Conservation (phyloP, 1,140 invertebrate species). For the Thaumatotibia leucotreta region DNA sequence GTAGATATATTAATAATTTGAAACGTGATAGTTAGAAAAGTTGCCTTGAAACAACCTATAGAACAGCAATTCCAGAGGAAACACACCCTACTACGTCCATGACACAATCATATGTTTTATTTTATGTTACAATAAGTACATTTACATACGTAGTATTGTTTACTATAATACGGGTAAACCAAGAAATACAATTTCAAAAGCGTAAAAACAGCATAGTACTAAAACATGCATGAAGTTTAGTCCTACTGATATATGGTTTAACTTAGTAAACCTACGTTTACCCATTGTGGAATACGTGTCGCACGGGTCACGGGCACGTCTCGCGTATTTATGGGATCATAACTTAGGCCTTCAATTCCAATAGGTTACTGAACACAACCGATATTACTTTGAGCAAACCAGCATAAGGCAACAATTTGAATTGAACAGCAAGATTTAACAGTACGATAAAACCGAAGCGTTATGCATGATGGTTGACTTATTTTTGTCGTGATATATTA, state of each 20-base stretch:
- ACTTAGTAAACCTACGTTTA: not conserved
- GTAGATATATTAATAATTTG: too few species aligned
- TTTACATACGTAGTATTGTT: not conserved
- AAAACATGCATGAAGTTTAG: not conserved
- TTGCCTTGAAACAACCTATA: too few species aligned
- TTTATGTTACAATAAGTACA: not conserved
- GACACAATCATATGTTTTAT: not conserved
- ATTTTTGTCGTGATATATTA: too few species aligned
- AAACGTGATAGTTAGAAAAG: too few species aligned
- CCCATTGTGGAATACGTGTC: conserved; percentile 28
- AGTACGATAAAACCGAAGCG: too few species aligned
- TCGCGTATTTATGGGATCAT: conserved; percentile 68
- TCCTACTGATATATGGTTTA: not conserved
- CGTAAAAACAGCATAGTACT: not conserved
- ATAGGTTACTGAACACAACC: not conserved
- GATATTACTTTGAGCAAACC: not conserved
- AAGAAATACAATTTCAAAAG: not conserved
- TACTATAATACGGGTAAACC: too few species aligned
- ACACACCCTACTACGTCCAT: too few species aligned
- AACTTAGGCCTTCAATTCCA: conserved; percentile 38
- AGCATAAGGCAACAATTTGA: not conserved
- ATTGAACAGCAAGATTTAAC: too few species aligned
- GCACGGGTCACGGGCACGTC: conserved; percentile 58
- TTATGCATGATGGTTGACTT: too few species aligned
- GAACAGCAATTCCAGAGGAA: too few species aligned